Base-by-base conservation (phyloP, 2,888 invertebrate genomes). In the Pristionchus arcanus region DNA sequence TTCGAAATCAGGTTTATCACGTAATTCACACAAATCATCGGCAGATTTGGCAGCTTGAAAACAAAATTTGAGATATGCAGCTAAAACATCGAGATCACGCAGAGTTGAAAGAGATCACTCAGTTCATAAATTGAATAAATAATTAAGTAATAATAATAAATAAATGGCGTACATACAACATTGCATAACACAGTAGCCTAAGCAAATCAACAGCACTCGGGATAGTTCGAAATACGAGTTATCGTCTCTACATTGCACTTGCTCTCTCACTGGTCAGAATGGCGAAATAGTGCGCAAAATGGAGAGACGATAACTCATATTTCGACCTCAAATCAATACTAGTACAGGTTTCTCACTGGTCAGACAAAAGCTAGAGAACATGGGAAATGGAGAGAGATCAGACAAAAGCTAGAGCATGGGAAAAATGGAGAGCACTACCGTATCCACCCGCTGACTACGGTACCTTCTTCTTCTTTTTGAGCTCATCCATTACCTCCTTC, bases 401-500 rank as follows among this genome's bases (percentile, higher is more conserved):
- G 55, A 19, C 55, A 49, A 49, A 49, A 49, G 42, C n/a, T 21
- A 74, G 74, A 74, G 4, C 11, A 74, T 34, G 74, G 34, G 13
- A 74, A 37, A 74, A 0, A 13, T 16, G 31, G 31, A 74, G 42
- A 42, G 81, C n/a, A 49, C 81, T 81, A 81, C 49, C 37, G 81
- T 49, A 49, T 49, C 81, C 42, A 53, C 83, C 55, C 1, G 49
- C 42, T 42, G 15, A 21, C 28, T 68, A 42, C 87, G 13, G 42
- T 31, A 53, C 87, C 66, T 53, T 87, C 49, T 31, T 68, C 66
- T 42, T 68, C 49, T 42, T 87, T 5, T 15, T 68, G 2, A 88
- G 21, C 55, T 88, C 74, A 15, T 55, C 55, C 28, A 88, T 53
- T 55, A 88, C 87, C 25, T 88, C 87, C 49, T 31, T 19, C 21